phyloP scores from a whole-genome alignment of 1,140 invertebrate genomes.

The Lepidotrigona ventralis region DNA sequence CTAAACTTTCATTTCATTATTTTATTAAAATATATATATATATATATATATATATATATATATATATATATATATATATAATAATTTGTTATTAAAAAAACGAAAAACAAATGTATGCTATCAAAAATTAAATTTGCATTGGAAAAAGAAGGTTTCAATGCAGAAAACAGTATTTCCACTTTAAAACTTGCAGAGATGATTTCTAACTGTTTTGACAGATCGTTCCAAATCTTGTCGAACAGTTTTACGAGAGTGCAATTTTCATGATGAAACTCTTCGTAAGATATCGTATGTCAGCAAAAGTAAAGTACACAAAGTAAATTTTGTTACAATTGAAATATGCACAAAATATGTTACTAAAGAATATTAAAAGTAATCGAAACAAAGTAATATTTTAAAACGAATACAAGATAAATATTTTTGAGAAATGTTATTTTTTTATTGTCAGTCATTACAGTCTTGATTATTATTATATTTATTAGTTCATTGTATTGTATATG shows the following conservation, averaged over 20 bases:
- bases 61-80: no score
- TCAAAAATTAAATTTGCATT: not conserved
- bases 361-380: not conserved
- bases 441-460: not conserved
- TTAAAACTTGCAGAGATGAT: constrained; percentile 5
- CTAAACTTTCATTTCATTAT: not conserved
- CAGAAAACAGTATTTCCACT: not conserved
- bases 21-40: no score
- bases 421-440: not conserved
- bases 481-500: not conserved
- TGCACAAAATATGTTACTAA: not conserved
- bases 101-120: not conserved
- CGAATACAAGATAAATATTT: no score
- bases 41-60: no score
- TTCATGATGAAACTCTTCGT: no score
- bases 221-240: constrained; percentile 10
- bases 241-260: constrained; percentile 2
- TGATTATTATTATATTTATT: not conserved
- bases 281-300: not conserved
- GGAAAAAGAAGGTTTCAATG: not conserved
- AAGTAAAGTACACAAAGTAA: not conserved
- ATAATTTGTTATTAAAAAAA: no score
- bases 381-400: not conserved
- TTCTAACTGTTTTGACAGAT: constrained; percentile 9
- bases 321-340: not conserved